Conservation (phyloP, 2,888 invertebrate genomes). For the Scaptomyza caliginosa region DNA sequence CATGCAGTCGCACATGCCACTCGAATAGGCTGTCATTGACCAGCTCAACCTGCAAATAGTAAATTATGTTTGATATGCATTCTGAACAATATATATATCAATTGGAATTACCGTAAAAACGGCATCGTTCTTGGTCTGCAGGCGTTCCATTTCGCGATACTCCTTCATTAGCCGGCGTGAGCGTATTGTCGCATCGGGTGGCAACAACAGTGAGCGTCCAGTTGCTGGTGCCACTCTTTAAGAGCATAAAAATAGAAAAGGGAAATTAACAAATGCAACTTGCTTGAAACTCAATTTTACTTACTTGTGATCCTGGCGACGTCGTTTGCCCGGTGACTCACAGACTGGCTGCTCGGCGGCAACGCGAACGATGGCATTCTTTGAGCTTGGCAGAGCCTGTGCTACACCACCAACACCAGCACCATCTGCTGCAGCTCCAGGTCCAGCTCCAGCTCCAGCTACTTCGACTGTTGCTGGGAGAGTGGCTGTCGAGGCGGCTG, state of each 20-base stretch:
- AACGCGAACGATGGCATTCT: conserved; percentile 60
- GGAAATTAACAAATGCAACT: not conserved
- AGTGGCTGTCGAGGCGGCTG: conserved; percentile 21
- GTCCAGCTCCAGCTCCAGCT: conserved; percentile 82
- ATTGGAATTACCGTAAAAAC: conserved; percentile 88
- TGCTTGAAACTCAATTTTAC: conserved; percentile 7
- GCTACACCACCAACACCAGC: conserved; percentile 5
- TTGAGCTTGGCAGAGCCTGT: conserved; percentile 28
- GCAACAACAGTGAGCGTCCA: conserved; percentile 66
- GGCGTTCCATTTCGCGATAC: conserved; percentile 90
- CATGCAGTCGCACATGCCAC: conserved; percentile 93
- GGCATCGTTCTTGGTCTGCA: conserved; percentile 89
- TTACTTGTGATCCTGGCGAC: conserved; percentile 80
- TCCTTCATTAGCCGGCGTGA: conserved; percentile 94
- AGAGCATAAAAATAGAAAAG: conserved; percentile 1
- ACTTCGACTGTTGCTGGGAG: conserved; percentile 10
- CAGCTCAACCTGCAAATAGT: conserved; percentile 87
- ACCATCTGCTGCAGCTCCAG: conserved; percentile 74
- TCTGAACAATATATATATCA: too few relatives aligned
- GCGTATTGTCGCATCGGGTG: conserved; percentile 87
- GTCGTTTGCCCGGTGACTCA: conserved; percentile 79
- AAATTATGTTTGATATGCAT: too few relatives aligned
- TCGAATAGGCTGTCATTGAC: conserved; percentile 94
- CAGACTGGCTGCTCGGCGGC: conserved; percentile 60
- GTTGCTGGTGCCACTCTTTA: conserved; percentile 82